Percentiles rank a stretch among this genome's conserved stretches.
Conservation (phyloP, 2,113 vertebrate species). For the Cyprinodon brontotheroides region DNA sequence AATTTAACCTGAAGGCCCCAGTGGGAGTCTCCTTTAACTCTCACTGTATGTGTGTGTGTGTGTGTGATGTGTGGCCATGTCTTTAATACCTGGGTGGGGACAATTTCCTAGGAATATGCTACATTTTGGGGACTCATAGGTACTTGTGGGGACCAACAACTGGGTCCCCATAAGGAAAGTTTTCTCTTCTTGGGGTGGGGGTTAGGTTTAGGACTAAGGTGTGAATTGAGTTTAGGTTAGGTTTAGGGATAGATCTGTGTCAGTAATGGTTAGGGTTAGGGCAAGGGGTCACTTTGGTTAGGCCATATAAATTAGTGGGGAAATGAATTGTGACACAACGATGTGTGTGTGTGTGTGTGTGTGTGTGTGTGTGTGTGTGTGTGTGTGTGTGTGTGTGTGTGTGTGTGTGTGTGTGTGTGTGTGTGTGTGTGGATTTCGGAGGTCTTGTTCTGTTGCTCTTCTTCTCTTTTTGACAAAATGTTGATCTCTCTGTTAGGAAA, state of each 20-base stretch:
- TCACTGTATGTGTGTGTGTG: conserved; percentile 10
- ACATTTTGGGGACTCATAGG: too few species aligned
- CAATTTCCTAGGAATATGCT: too few species aligned
- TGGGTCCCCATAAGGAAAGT: too few species aligned
- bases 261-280: neutral
- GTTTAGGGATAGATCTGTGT: neutral
- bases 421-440: conserved; percentile 1
- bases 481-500: conserved; percentile 76
- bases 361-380: conserved; percentile 12
- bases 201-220: too few species aligned
- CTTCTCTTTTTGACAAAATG: conserved; percentile 69
- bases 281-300: too few species aligned
- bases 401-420: neutral
- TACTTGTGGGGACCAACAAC: too few species aligned
- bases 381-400: conserved; percentile 4
- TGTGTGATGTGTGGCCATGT: conserved; percentile 11
- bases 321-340: too few species aligned
- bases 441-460: conserved; percentile 43
- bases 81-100: too few species aligned
- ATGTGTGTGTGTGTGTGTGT: conserved; percentile 4
- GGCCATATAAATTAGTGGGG: too few species aligned
- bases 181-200: too few species aligned
- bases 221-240: too few species aligned
- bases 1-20: conserved; percentile 47
- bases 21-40: conserved; percentile 20